Evolutionary conservation across 1,140 invertebrate genomes (phyloP), one percentile per base, ranked within the genome.

Genomic region (Ctenoplectra terminalis): DNA sequence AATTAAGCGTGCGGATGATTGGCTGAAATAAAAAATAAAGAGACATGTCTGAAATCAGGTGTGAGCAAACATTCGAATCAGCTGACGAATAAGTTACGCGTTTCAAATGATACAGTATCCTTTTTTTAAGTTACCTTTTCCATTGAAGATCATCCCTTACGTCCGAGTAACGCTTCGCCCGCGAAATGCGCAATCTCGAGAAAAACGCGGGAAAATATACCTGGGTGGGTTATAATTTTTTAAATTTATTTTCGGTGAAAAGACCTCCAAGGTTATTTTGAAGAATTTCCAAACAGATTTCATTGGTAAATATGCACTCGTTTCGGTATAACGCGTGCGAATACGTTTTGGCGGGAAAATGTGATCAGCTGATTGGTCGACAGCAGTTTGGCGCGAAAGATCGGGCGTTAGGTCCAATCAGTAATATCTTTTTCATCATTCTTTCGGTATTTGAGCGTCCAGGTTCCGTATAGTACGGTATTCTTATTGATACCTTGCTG

Each of bases 341-440:
- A 20, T 13, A 7, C 0, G 2, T 81, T 83, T 87, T 79, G 70
- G 85, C 80, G 85, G 80, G 2, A 87, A 83, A 40, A n/a, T 15
- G 7, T 29, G 31, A 54, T 54, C 63, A 69, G 50, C 52, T 63
- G 69, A 82, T 86, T 86, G 85, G 84, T 26, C 4, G 13, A 0
- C 2, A 1, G 0, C 26, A 4, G 37, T 71, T 86, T n/a, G 50
- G 74, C 84, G 84, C 63, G 56, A 87, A 87, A 60, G 0, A 9
- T 11, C 1, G 56, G 23, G 17, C 13, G 3, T 6, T 0, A 11
- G 6, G 1, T 2, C 63, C 37, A 60, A 78, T 71, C 2, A 8
- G n/a, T n/a, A 26, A 20, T 7, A 40, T 64, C 48, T 23, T 20
- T 23, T 8, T 61, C 43, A 29, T 34, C 56, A 9, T 7, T 31